A percentile compares a stretch with the other conserved stretches of the same genome.
Evolutionary conservation across 2,797 vertebrate species (phyloP).

Genomic region (Pogonophryne albipinna): DNA sequence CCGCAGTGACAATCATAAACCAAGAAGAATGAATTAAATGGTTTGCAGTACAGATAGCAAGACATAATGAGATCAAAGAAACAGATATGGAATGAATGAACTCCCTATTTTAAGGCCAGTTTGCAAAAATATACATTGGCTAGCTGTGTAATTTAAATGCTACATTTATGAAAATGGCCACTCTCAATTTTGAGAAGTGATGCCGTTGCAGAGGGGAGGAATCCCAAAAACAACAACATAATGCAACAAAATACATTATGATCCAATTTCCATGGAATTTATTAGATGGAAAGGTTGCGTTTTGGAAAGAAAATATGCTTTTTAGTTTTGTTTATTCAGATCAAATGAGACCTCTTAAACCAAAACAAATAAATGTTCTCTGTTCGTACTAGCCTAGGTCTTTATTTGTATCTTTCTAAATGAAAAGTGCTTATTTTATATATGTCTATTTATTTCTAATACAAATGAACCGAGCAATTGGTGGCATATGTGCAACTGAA

Average conservation of each 20-base stretch:
- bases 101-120: constrained; percentile 19
- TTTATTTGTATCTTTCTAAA: too few species aligned
- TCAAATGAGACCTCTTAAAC: not conserved
- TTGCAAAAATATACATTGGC: not conserved
- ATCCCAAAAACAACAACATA: not conserved
- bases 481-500: not conserved
- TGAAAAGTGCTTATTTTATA: not conserved
- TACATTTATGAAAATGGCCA: constrained; percentile 7
- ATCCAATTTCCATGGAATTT: not conserved
- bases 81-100: constrained; percentile 36
- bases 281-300: not conserved
- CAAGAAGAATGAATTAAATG: constrained; percentile 56
- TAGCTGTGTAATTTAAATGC: constrained; percentile 2
- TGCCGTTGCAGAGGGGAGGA: not conserved
- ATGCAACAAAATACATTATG: not conserved
- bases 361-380: not conserved
- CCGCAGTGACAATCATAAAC: constrained; percentile 56
- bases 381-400: too few species aligned
- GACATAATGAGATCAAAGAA: constrained; percentile 31
- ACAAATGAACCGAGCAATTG: not conserved
- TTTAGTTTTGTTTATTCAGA: constrained; percentile 5
- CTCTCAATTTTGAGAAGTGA: not conserved
- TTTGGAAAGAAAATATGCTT: not conserved
- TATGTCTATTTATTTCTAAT: not conserved
- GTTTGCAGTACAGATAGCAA: constrained; percentile 50